Evolutionary conservation across 2,797 vertebrate species (phyloP), one percentile per base, ranked within the genome.

Genomic region (Lagorchestes hirsutus): DNA sequence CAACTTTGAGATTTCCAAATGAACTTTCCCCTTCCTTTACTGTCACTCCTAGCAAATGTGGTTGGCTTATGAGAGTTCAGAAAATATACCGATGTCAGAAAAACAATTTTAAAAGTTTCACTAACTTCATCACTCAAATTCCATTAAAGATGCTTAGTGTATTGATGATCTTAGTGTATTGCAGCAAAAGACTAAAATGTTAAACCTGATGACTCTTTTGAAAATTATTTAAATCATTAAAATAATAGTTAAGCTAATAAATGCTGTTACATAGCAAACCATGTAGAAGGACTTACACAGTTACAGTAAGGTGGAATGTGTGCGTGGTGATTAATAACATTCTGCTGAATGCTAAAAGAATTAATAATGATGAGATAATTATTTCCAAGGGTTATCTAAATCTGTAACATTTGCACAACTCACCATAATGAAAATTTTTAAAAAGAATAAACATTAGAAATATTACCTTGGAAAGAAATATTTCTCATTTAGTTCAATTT

Each of bases 311-410:
- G 28, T 92, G 22, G 94, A 56, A 96, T 96, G 31, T 93, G 12
- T 93, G 96, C 91, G 18, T 94, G 93, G 3, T 46, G 95, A 97
- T 96, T 97, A 93, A 96, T 95, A 82, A 52, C 29, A 18, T 93
- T 96, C 90, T 46, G n/a, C 93, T 96, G 91, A 90, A 54, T 55
- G 50, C 14, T 28, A 40, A 46, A 97, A 94, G 12, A 96, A 92
- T 90, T 94, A 82, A 67, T 94, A 0, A 82, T 97, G 94, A 92
- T 46, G 90, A 95, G 40, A 95, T 93, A 93, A 97, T 90, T 93
- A 62, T 93, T 95, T 97, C 1, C 5, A 90, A 95, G n/a, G 50
- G 31, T 94, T 93, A 94, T 52, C 22, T 74, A 91, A 93, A 92
- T n/a, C 74, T 94, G 54, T 2, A 93, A 90, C 57, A 94, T 92